Evolutionary conservation across 2,113 vertebrate genomes (phyloP).

Genomic region (Entelurus aequoreus): DNA sequence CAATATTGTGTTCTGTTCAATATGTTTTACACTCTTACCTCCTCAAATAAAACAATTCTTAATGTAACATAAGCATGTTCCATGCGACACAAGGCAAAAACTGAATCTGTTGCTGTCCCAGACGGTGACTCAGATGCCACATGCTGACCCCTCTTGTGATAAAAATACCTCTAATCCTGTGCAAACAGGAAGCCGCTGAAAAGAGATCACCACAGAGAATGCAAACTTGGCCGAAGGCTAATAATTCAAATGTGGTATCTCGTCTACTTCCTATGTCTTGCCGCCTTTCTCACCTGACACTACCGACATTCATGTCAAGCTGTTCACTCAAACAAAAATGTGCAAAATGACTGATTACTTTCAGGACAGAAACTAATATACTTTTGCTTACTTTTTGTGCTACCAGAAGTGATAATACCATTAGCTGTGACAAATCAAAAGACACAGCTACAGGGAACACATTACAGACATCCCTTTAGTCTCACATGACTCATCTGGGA

Average conservation of each 20-base stretch:
- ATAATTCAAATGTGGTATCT: constrained; percentile 10
- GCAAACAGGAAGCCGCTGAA: constrained; percentile 47
- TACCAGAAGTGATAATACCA: constrained; percentile 1
- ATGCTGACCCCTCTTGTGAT: constrained; percentile 8
- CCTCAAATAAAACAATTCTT: not conserved
- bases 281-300: not conserved
- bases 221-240: constrained; percentile 4
- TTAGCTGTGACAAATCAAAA: not conserved
- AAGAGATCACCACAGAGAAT: constrained; percentile 18
- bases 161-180: constrained; percentile 20
- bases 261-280: constrained; percentile 3
- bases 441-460: constrained; percentile 17
- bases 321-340: not conserved
- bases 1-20: not conserved
- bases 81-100: not conserved
- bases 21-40: not conserved
- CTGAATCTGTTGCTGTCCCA: not conserved
- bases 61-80: not conserved
- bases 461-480: constrained; percentile 28
- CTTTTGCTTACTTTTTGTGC: not conserved
- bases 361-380: not conserved
- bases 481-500: constrained; percentile 11
- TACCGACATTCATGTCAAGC: not conserved
- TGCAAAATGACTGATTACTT: not conserved
- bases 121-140: constrained; percentile 4